Evolutionary conservation across 2,113 vertebrate genomes (phyloP), one percentile per base, ranked within the genome.

Genomic region (Anoplopoma fimbria): DNA sequence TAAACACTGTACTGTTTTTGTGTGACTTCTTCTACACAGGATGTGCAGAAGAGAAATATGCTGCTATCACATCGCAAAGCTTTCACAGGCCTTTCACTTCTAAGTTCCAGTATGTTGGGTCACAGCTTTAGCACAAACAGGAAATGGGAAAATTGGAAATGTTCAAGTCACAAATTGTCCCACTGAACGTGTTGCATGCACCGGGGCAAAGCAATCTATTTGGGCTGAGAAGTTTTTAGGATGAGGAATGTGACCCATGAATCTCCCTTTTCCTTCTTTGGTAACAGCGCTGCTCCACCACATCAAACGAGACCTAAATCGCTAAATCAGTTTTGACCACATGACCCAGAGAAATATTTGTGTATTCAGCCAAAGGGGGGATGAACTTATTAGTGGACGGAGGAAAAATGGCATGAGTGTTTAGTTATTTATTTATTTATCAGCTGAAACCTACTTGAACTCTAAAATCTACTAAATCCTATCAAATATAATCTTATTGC

Each of bases 241-340:
- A 88, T 34, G 55, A 91, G 77, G 92, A 90, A 91, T 92, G 84
- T 82, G 87, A 89, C 65, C 84, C 72, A 47, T 57, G 58, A 65
- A 80, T 79, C 74, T 82, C 47, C 81, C 25, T 69, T 36, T 86
- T 91, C 92, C 92, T 93, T 94, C 60, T 94, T 93, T 93, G 92
- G 92, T 91, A 91, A 72, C 64, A 69, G 68, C 23, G 3, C 82
- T 78, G 82, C 76, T 73, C 23, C 19, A 12, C 57, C 27, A 80
- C 82, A 84, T 90, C 79, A 90, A 87, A 87, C 75, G 64, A 70
- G 69, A 42, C 65, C 55, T 75, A 82, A 84, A 88, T 87, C 61
- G 33, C 86, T 85, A 87, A 89, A 93, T 89, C 86, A 84, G 65
- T 89, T 88, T 79, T 71, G 79, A 90, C 75, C 86, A 90, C 83